Conservation (phyloP, 35 echinoderm and acorn worm species). For the Ophioderma brevispina region DNA sequence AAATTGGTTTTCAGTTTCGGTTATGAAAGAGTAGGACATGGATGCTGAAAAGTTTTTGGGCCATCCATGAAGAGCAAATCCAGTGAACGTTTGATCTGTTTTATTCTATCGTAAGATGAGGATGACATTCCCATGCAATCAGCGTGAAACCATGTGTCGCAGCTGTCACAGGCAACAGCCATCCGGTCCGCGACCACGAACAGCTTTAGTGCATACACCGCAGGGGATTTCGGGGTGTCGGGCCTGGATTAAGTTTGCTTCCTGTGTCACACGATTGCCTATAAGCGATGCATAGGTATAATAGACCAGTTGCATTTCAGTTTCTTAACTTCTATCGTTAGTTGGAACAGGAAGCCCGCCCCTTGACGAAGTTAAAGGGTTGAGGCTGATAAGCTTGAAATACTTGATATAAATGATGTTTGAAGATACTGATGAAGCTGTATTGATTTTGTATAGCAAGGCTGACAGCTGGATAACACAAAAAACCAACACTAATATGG, state of each 20-base stretch:
- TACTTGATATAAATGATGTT: background rate
- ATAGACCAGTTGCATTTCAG: background rate
- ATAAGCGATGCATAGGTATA: background rate
- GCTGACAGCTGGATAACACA: slow-evolving; percentile 9
- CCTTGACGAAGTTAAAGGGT: background rate
- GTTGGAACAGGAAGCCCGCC: background rate
- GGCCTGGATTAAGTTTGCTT: background rate
- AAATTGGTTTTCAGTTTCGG: background rate
- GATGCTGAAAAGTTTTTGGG: slow-evolving; percentile 10
- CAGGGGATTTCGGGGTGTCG: background rate
- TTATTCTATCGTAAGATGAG: slow-evolving; percentile 8
- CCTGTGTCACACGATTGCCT: background rate
- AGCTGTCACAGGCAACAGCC: slow-evolving; percentile 12
- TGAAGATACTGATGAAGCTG: background rate
- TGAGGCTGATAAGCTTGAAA: background rate
- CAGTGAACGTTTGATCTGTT: background rate
- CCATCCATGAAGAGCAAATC: background rate
- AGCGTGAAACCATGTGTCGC: background rate
- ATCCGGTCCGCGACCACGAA: background rate
- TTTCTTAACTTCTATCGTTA: background rate
- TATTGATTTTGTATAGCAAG: background rate
- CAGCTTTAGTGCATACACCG: background rate
- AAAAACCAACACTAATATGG: background rate
- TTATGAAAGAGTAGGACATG: background rate
- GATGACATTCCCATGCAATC: slow-evolving; percentile 38